Conservation (phyloP, 2,113 vertebrate genomes). For the Athene noctua region DNA sequence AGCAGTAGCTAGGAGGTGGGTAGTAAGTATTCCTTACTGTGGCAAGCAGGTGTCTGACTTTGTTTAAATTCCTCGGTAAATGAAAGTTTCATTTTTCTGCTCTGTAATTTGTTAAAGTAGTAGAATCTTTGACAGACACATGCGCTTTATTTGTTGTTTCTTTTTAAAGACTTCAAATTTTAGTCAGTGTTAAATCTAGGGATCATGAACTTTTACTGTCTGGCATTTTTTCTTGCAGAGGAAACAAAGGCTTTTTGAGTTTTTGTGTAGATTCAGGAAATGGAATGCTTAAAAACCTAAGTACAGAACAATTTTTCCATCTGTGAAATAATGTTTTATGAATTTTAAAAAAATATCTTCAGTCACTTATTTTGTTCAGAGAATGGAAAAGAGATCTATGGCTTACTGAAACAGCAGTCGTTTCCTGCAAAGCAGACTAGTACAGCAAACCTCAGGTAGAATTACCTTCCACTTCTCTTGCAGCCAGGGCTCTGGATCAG, state of each 20-base stretch:
- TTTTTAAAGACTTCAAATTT: background rate
- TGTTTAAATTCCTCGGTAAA: background rate
- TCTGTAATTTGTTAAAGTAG: background rate
- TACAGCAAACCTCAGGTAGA: background rate
- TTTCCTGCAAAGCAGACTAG: background rate
- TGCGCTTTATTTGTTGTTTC: background rate
- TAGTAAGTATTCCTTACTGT: background rate
- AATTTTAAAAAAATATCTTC: background rate
- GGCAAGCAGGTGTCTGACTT: background rate
- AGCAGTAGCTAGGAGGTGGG: background rate
- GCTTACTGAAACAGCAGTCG: background rate
- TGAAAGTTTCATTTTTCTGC: background rate
- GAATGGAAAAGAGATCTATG: background rate
- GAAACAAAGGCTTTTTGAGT: background rate
- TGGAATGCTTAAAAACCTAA: background rate
- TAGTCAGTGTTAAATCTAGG: background rate
- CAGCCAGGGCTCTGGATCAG: background rate
- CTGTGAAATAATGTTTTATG: background rate
- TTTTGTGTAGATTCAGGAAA: background rate
- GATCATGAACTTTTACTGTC: background rate
- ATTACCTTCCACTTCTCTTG: background rate
- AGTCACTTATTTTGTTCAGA: background rate
- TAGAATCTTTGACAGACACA: background rate
- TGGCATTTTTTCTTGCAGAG: background rate
- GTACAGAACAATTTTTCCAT: background rate